phyloP scores from a whole-genome alignment of 1,140 invertebrate genomes.

The Apolygus lucorum region DNA sequence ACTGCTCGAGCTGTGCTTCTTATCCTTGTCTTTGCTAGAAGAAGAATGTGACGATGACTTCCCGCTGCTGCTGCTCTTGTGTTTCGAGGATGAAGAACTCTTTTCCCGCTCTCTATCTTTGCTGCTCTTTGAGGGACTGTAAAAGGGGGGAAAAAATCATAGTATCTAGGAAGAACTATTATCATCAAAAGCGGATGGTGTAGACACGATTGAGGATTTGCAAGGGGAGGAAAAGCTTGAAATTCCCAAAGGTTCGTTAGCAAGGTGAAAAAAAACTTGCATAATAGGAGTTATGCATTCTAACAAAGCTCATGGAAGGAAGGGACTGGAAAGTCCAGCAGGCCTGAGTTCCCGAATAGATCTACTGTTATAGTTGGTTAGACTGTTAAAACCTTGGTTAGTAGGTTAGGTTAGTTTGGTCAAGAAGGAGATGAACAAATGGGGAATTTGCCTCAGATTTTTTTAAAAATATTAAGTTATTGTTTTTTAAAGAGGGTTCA shows the following conservation, averaged over 20 bases:
- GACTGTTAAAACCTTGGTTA: too few species aligned
- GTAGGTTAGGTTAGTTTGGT: too few species aligned
- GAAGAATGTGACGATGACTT: conserved; percentile 9
- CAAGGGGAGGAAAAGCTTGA: background rate
- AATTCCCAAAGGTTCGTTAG: background rate
- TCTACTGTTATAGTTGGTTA: too few species aligned
- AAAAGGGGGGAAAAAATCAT: conserved; percentile 12
- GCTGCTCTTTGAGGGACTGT: conserved; percentile 17
- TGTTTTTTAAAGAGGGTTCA: too few species aligned
- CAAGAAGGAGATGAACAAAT: too few species aligned
- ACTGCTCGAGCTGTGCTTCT: conserved; percentile 21
- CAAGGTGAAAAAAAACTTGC: background rate
- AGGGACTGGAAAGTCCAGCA: too few species aligned
- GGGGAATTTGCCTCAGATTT: too few species aligned
- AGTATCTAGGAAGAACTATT: conserved; percentile 6
- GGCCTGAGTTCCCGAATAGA: too few species aligned
- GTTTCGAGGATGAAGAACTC: conserved; percentile 17
- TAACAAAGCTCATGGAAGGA: too few species aligned
- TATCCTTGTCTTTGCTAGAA: conserved; percentile 17
- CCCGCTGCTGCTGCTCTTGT: conserved; percentile 21
- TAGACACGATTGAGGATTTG: background rate
- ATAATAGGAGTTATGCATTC: background rate
- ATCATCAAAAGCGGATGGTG: background rate
- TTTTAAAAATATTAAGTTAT: too few species aligned
- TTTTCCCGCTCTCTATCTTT: conserved; percentile 25